Evolutionary conservation across 2,888 invertebrate species (phyloP).

Genomic region (Stegana nigrithorax): DNA sequence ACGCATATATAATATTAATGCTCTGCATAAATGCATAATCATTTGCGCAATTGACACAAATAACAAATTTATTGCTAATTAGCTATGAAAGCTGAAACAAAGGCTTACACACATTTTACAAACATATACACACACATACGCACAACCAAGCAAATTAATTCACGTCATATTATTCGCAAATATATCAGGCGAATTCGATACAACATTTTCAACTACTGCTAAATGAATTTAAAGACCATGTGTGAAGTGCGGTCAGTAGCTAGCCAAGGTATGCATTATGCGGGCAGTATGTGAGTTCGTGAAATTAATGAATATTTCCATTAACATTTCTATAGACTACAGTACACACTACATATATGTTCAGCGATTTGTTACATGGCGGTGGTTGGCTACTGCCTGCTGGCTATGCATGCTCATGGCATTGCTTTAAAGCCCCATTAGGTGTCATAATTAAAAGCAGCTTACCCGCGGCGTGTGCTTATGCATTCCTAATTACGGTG

Average conservation of each 20-base stretch:
- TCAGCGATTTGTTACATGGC: no score
- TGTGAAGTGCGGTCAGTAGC: constrained; percentile 29
- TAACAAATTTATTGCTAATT: constrained; percentile 56
- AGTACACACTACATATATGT: no score
- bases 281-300: not conserved
- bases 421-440: no score
- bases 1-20: no score
- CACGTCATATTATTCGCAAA: no score
- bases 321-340: no score
- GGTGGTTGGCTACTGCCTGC: no score
- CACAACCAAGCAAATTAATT: not conserved
- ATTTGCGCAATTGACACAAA: constrained; percentile 31
- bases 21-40: no score
- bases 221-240: constrained; percentile 56
- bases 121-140: not conserved
- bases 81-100: constrained; percentile 31
- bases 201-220: constrained; percentile 49
- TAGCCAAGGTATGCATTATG: not conserved
- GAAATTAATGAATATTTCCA: no score
- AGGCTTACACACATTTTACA: not conserved
- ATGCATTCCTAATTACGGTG: constrained; percentile 49
- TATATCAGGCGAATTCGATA: constrained; percentile 53
- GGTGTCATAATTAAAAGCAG: constrained; percentile 61
- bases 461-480: constrained; percentile 42
- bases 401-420: no score